A percentile compares a stretch with the other conserved stretches of the same genome.
phyloP scores from a whole-genome alignment of 1,140 invertebrate genomes.

The Drosophila dunni region DNA sequence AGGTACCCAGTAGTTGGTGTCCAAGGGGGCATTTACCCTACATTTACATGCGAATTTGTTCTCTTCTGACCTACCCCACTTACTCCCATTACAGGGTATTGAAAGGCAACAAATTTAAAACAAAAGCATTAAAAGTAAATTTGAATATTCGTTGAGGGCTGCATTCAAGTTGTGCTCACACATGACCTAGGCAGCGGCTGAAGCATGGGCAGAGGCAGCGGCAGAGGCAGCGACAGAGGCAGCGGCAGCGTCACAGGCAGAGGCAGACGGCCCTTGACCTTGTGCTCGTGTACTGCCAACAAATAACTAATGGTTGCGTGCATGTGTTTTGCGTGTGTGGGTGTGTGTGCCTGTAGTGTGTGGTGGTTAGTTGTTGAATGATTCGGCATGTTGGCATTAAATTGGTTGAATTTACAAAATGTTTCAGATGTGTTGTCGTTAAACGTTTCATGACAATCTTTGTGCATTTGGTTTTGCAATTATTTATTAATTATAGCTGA shows the following conservation, averaged over 20 bases:
- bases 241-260: constrained; percentile 47
- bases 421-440: constrained; percentile 5
- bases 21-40: too few species aligned
- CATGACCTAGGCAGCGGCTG: constrained; percentile 62
- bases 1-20: neutral
- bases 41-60: too few species aligned
- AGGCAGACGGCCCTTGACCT: constrained; percentile 72
- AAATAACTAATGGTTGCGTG: constrained; percentile 12
- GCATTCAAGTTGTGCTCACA: constrained; percentile 50
- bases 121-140: constrained; percentile 27
- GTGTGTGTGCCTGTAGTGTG: neutral
- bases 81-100: constrained; percentile 18
- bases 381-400: constrained; percentile 43
- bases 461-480: constrained; percentile 38
- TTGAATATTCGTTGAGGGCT: constrained; percentile 52
- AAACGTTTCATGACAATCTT: constrained; percentile 25
- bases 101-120: constrained; percentile 1
- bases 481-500: constrained; percentile 33
- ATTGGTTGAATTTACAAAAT: constrained; percentile 41
- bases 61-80: too few species aligned
- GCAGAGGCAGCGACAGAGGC: too few species aligned
- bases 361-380: constrained; percentile 32
- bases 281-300: constrained; percentile 42
- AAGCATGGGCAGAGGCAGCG: constrained; percentile 14
- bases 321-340: neutral